Evolutionary conservation across 30 jellyfish, hydroid and myxozoan genomes (phyloP), one percentile per base, ranked within the genome.

Genomic region (Sanderia malayensis): DNA sequence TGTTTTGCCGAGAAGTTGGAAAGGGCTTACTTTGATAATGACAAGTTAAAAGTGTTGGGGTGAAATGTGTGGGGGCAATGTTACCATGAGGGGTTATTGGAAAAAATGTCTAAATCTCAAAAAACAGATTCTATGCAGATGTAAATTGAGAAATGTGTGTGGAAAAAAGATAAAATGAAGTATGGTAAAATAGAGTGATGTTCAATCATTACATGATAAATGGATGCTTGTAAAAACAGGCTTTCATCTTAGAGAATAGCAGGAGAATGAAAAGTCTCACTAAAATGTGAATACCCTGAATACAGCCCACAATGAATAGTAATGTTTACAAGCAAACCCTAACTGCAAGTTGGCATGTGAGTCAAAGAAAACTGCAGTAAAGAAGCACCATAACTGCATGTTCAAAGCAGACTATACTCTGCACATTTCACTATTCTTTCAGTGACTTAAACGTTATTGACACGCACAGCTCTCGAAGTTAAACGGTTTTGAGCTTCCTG

Each of bases 281-380:
- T 6, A 6, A 37, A 6, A 37, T 49, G 64, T 49, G 25, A 49
- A 49, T 49, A 15, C 23, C 23, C 23, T 49, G 25, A 49, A 49
- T 49, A 19, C 8, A 49, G 18, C 18, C 79, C 79, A 66, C 79
- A 66, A 66, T 66, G 79, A 66, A 66, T 66, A 37, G 28, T 22
- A 21, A 2, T 66, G 79, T 66, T 66, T 66, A 66, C 79, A 66
- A 66, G 79, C 79, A 66, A 18, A 8, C 58, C 22, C 2, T 44
- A 32, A 33, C 64, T 4, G 27, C 8, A 49, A 37, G 13, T 37
- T 6, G 52, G 52, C n/a, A n/a, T n/a, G n/a, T n/a, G n/a, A n/a
- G n/a, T n/a, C n/a, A n/a, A n/a, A n/a, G n/a, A n/a, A n/a, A n/a
- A n/a, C n/a, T n/a, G n/a, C 52, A 37, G 52, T 13, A 37, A 37